Conservation (phyloP, 2,113 vertebrate genomes). For the Sapayoa aenigma region DNA sequence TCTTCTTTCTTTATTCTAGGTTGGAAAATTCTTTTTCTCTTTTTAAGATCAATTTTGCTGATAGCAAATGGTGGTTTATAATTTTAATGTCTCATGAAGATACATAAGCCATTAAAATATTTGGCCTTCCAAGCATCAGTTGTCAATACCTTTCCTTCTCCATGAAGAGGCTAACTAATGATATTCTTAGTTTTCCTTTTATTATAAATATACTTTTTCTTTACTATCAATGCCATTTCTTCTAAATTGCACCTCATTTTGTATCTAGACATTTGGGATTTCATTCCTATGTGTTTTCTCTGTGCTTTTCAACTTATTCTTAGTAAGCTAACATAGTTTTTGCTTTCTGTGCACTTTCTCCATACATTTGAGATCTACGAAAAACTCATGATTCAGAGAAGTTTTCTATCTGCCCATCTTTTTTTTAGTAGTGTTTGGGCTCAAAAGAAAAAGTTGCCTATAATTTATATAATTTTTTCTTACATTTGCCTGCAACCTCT, state of each 20-base stretch:
- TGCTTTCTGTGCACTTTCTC: not conserved
- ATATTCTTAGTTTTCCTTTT: not conserved
- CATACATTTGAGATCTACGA: not conserved
- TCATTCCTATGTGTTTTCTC: not conserved
- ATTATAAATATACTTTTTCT: not conserved
- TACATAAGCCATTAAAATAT: not conserved
- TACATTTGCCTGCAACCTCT: not conserved
- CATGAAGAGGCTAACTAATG: not conserved
- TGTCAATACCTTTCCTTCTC: not conserved
- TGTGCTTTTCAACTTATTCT: not conserved
- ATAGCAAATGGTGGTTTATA: not conserved
- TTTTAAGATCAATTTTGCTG: not conserved
- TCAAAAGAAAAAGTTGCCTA: not conserved
- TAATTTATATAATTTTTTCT: not conserved
- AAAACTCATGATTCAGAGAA: not conserved
- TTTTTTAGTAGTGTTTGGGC: not conserved
- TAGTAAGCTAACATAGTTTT: not conserved
- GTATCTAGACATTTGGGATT: not conserved
- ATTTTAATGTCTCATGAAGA: not conserved
- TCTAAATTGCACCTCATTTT: not conserved
- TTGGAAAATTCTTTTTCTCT: not conserved
- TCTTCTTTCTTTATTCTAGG: not conserved
- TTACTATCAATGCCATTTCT: not conserved
- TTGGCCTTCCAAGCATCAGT: not conserved
- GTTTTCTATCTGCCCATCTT: not conserved